phyloP scores from a whole-genome alignment of 2,797 vertebrate genomes.

The Oreonectes daqikongensis region DNA sequence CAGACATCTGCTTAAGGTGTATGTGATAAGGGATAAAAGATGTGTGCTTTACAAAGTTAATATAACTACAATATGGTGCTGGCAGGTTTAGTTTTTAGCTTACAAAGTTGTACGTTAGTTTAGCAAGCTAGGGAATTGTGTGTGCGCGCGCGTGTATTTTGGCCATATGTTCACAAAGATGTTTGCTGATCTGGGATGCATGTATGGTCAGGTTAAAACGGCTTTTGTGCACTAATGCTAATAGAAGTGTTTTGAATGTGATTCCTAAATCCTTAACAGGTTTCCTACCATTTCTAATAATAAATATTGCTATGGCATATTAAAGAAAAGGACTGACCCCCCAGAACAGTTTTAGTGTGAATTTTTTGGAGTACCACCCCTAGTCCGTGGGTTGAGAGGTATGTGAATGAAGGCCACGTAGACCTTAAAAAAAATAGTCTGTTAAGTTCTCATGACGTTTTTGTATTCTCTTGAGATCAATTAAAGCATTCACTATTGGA shows the following conservation, averaged over 20 bases:
- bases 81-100: background rate
- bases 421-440: constrained; percentile 35
- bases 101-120: background rate
- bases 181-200: constrained; percentile 17
- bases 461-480: constrained; percentile 53
- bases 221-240: background rate
- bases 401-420: constrained; percentile 26
- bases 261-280: too few species aligned
- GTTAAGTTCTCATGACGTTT: constrained; percentile 30
- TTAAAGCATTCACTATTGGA: constrained; percentile 52
- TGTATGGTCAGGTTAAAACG: too few species aligned
- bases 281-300: constrained; percentile 1
- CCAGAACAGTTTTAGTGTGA: background rate
- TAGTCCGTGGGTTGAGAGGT: background rate
- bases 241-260: constrained; percentile 13
- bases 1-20: constrained; percentile 1
- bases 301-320: constrained; percentile 5
- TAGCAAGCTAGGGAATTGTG: background rate
- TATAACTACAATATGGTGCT: background rate
- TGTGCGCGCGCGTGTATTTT: too few species aligned
- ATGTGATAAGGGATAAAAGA: background rate
- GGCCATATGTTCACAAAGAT: background rate
- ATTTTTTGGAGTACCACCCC: background rate
- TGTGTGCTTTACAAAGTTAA: background rate
- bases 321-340: background rate